Conservation (phyloP, 2,113 vertebrate genomes). For the Butorides virescens region DNA sequence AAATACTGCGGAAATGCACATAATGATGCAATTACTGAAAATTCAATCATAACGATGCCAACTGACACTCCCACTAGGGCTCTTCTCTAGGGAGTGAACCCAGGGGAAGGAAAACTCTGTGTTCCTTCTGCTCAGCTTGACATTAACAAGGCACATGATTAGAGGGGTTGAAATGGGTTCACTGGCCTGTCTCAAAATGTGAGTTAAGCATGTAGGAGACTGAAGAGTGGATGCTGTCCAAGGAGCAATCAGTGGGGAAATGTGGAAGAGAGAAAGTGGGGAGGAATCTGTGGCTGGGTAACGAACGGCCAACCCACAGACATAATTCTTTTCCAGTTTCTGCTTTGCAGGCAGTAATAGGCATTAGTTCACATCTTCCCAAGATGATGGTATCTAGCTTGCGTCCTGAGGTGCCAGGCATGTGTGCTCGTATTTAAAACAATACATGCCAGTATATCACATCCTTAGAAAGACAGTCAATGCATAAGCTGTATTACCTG, state of each 20-base stretch:
- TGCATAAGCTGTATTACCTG: not conserved
- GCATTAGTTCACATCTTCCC: not conserved
- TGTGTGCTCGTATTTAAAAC: fast-evolving
- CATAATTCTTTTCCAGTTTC: not conserved
- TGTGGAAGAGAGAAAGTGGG: not conserved
- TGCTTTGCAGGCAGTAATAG: not conserved
- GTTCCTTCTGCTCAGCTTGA: not conserved
- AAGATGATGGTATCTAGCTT: not conserved
- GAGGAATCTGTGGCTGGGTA: not conserved
- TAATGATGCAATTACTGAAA: constrained; percentile 26
- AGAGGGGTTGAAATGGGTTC: not conserved
- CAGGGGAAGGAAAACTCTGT: not conserved
- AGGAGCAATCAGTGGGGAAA: not conserved
- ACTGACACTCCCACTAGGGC: not conserved
- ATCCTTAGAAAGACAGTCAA: not conserved
- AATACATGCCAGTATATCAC: not conserved
- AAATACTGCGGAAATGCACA: not conserved
- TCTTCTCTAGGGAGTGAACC: not conserved
- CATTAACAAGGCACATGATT: not conserved
- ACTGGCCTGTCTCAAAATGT: not conserved
- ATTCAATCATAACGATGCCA: constrained; percentile 3
- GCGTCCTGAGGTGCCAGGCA: not conserved
- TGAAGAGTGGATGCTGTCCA: not conserved
- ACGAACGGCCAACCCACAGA: not conserved
- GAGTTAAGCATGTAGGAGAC: not conserved